Conservation (phyloP, 2,888 invertebrate genomes). For the Lasioglossum figueresi region DNA sequence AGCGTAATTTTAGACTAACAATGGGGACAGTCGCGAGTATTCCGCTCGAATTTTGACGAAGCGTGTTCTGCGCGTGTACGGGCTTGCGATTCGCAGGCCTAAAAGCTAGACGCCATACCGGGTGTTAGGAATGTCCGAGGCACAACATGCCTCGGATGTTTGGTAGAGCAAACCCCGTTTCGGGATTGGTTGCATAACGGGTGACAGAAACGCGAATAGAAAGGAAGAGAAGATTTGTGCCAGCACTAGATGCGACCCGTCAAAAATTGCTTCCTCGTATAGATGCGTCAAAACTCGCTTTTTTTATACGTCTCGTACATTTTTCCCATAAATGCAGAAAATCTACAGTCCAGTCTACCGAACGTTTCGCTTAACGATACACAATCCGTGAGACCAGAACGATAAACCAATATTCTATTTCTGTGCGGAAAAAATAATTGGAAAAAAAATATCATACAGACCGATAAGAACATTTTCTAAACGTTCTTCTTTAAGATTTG, state of each 20-base stretch:
- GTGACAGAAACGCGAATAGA: conserved; percentile 78
- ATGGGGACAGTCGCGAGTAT: conserved; percentile 45
- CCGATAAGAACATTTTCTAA: not conserved
- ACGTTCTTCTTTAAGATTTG: not conserved
- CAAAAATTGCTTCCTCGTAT: conserved; percentile 63
- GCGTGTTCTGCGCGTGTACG: conserved; percentile 28
- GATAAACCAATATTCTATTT: no score
- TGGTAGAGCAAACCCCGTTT: conserved; percentile 80
- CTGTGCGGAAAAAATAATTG: not conserved
- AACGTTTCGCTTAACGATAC: no score
- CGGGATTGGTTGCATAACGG: conserved; percentile 80
- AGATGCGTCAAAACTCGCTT: conserved; percentile 22
- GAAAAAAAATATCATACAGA: not conserved
- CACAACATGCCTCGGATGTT: conserved; percentile 80
- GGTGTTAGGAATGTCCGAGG: conserved; percentile 77
- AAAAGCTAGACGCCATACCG: conserved; percentile 71
- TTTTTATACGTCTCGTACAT: no score
- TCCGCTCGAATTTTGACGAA: conserved; percentile 54
- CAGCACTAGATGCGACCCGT: conserved; percentile 74
- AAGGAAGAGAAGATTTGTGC: conserved; percentile 74
- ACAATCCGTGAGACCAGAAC: no score
- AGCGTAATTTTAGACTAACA: conserved; percentile 44
- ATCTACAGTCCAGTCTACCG: no score
- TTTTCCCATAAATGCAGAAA: no score
- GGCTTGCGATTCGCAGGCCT: conserved; percentile 41